Evolutionary conservation across 2,113 vertebrate species (phyloP), one percentile per base, ranked within the genome.

Genomic region (Redunca redunca): DNA sequence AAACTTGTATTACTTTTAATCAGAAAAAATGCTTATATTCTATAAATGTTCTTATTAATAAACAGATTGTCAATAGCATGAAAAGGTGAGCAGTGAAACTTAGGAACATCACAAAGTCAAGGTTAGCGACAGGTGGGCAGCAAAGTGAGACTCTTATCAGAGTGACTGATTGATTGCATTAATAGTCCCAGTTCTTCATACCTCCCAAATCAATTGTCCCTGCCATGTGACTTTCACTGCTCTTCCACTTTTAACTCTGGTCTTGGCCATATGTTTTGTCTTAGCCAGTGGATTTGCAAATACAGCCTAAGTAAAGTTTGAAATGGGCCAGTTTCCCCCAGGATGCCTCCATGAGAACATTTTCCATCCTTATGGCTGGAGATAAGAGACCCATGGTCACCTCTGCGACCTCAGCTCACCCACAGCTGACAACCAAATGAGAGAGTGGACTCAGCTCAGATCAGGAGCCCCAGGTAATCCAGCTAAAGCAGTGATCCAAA

Each of bases 1-100:
- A 86, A 88, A 30, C 4, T 19, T 95, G 17, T 67, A 80, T 74
- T 94, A 84, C 62, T 80, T 53, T 94, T 71, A 48, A 86, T 55
- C 36, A 82, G n/a, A 43, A 88, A 33, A 81, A 52, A 52, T 81
- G 10, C 17, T 81, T 33, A 52, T 52, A 21, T 81, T 81, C 48
- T 81, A 21, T 81, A 81, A 52, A 71, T 40, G 67, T 71, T 40
- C n/a, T 71, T 40, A 40, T 71, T 81, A 52, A 81, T 28, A 92
- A 92, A 83, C 15, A 55, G 11, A 81, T 53, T 16, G 19, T 43
- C 52, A 67, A 46, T 30, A 55, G 14, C 53, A 88, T n/a, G 43
- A 40, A 90, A 26, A 78, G 43, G 5, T 57, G 5, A 87, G 15
- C 13, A 13, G 0, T n/a, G 36, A 67, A 50, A 43, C 5, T 33